These are phyloP conservation scores for Gastracanthus pulcherrimus DNA, from an alignment of 2,888 invertebrate species.

Conservation along the genomic window DNA sequence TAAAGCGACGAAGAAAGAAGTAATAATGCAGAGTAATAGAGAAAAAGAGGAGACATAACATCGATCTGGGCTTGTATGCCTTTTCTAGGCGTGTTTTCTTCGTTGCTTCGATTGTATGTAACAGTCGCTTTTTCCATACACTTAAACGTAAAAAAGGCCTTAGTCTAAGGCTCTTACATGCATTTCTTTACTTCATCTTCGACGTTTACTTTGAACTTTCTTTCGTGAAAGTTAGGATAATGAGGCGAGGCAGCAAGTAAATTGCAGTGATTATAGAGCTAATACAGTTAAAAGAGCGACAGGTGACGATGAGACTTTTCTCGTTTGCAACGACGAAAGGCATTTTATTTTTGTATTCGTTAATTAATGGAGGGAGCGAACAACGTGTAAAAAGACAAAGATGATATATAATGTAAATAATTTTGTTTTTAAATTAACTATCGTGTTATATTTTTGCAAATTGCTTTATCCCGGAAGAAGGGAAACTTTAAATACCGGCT, in stretches of 20 bases:
- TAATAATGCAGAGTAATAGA: neutral
- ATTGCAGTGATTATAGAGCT: neutral
- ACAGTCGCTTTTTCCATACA: neutral
- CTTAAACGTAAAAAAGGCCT: neutral
- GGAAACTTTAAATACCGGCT: neutral
- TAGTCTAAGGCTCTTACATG: conserved; percentile 8
- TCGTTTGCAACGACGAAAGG: conserved; percentile 21
- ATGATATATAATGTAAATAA: conserved; percentile 40
- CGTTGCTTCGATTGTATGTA: neutral
- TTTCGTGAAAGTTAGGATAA: neutral
- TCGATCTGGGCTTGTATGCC: neutral
- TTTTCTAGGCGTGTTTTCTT: neutral
- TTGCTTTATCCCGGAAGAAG: conserved; percentile 8
- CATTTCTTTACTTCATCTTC: conserved; percentile 20
- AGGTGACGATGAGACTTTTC: conserved; percentile 9
- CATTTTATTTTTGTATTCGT: conserved; percentile 45
- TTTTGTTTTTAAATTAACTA: conserved; percentile 31
- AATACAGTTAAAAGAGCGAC: neutral
- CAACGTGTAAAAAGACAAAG: conserved; percentile 15
- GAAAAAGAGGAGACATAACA: neutral
- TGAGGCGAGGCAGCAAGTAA: neutral
- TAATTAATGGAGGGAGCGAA: conserved; percentile 30
- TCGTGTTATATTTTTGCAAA: conserved; percentile 26
- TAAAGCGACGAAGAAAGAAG: neutral
- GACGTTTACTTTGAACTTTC: neutral